These are phyloP conservation scores for Trichogramma evanescens DNA, from an alignment of 2,888 invertebrate species.

Conservation along the genomic window DNA sequence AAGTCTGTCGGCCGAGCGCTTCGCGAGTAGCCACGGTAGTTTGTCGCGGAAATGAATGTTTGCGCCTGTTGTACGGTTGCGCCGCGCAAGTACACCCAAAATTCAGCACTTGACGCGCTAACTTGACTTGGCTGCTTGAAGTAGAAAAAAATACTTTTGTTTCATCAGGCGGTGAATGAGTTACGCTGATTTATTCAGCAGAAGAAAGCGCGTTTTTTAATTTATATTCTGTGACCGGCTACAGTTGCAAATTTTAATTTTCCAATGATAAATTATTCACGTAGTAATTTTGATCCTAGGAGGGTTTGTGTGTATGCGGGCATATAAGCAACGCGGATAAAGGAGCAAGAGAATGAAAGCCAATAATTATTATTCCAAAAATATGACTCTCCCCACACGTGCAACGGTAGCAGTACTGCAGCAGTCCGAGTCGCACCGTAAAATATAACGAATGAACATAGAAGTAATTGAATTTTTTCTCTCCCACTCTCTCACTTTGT, in stretches of 20 bases:
- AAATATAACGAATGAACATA: constrained; percentile 13
- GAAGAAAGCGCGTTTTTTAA: no score
- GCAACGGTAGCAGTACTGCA: no score
- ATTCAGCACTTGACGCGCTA: no score
- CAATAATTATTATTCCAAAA: constrained; percentile 14
- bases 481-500: background rate
- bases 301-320: background rate
- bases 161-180: no score
- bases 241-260: no score
- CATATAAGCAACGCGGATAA: background rate
- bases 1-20: constrained; percentile 15
- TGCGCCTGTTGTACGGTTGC: constrained; percentile 9
- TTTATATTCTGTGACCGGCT: no score
- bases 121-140: no score
- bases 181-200: no score
- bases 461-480: constrained; percentile 18
- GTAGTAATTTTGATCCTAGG: background rate
- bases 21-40: constrained; percentile 28
- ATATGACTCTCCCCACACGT: background rate
- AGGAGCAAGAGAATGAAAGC: constrained; percentile 11
- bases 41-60: constrained; percentile 32
- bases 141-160: no score
- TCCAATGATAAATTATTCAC: no score
- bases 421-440: background rate
- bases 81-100: no score